These are phyloP conservation scores for Sycon ciliatum DNA, from an alignment of 37 sponge, comb jelly and placozoan species.

Conservation along the genomic window DNA sequence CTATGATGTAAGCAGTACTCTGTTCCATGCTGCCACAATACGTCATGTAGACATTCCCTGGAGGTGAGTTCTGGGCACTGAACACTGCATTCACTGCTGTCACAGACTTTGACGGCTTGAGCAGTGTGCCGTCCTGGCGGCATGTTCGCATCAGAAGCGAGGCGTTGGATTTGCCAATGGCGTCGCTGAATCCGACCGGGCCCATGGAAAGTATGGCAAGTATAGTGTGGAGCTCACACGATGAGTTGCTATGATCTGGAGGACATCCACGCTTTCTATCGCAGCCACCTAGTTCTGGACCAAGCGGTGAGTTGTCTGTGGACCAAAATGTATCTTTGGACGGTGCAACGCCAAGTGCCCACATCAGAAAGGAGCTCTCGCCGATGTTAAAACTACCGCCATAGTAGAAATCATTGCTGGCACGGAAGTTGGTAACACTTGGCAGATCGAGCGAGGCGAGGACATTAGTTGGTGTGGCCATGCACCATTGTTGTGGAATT, in stretches of 20 bases:
- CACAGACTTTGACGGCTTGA: conserved; percentile 9
- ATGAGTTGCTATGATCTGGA: background rate
- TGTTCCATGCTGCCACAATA: too few relatives aligned
- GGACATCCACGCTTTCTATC: too few relatives aligned
- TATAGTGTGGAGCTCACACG: background rate
- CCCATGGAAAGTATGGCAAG: background rate
- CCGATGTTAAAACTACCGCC: background rate
- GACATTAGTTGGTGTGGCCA: too few relatives aligned
- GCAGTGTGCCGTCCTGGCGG: background rate
- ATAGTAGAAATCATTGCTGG: background rate
- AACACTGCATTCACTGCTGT: background rate
- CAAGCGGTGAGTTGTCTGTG: background rate
- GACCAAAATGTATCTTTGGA: background rate
- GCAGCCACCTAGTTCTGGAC: too few relatives aligned
- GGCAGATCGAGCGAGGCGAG: too few relatives aligned
- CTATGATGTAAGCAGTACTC: too few relatives aligned
- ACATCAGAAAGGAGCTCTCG: background rate
- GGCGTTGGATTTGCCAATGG: background rate
- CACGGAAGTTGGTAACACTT: background rate
- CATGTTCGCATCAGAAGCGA: background rate
- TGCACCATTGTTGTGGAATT: too few relatives aligned
- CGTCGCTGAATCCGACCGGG: conserved; percentile 9
- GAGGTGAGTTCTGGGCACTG: background rate
- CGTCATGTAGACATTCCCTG: background rate
- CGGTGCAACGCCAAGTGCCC: conserved; percentile 10